Evolutionary conservation across 2,797 vertebrate genomes (phyloP), one percentile per base, ranked within the genome.

Genomic region (Anabas testudineus): DNA sequence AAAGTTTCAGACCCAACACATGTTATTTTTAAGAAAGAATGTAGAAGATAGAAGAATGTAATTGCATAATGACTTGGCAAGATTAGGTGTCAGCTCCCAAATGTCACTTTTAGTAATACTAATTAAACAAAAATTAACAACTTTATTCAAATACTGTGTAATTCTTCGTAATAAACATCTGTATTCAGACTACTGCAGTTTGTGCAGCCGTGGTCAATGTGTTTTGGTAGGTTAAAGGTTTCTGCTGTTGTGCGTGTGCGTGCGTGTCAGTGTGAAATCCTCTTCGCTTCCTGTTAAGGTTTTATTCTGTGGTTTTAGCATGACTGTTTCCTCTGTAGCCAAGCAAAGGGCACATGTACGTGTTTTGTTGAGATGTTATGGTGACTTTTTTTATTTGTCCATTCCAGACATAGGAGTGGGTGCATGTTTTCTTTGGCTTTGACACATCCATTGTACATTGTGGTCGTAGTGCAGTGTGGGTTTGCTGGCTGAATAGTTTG

Each of bases 261-360:
- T 53, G 60, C 71, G 57, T 57, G n/a, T 67, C 15, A 9, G 54
- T 75, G 81, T 86, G 56, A 87, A 82, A 81, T 90, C 75, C 64
- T 82, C 78, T 67, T 43, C 53, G 73, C 82, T 90, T 93, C 92
- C 92, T 94, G 91, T 93, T 94, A 84, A 77, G 74, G 55, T 80
- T 85, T 86, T 74, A 47, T 52, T 76, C 53, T 37, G 45, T 80
- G 85, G 88, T 66, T 84, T 77, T 47, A 76, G 69, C 80, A 12
- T 56, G 86, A 90, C 84, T 15, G 76, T 89, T 93, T 92, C 86
- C 88, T 88, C 69, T 83, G 47, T 62, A 59, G 81, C 73, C 58
- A 49, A 54, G 77, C 53, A 51, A 62, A 73, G 67, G 72, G 34
- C 74, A 67, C 66, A 71, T 26, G 71, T 60, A n/a, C 49, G 68